phyloP scores from a whole-genome alignment of 2,113 vertebrate species.

The Carassius auratus region DNA sequence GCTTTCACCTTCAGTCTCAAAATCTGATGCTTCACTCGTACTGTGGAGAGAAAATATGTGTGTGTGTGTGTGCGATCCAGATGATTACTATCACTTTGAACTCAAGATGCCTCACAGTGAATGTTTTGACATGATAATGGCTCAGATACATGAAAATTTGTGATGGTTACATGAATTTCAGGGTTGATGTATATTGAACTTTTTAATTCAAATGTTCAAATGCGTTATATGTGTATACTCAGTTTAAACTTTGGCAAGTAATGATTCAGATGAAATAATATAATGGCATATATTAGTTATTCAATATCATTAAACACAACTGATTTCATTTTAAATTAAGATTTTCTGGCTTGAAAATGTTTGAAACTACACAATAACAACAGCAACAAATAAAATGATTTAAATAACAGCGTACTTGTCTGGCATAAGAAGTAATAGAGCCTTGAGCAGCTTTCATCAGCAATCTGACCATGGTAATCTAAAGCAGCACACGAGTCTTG shows the following conservation, averaged over 20 bases:
- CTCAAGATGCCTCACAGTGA: neutral
- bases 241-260: no score
- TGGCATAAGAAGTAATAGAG: conserved; percentile 34
- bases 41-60: no score
- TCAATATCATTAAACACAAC: no score
- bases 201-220: neutral
- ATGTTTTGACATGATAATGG: neutral
- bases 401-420: conserved; percentile 5
- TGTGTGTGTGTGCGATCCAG: neutral
- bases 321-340: neutral
- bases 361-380: neutral
- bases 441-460: neutral
- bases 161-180: neutral
- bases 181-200: neutral
- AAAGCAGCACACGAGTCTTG: neutral
- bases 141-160: neutral
- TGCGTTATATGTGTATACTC: no score
- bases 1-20: neutral
- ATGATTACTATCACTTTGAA: neutral
- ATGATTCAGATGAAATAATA: no score
- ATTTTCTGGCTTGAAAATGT: neutral
- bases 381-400: neutral
- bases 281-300: no score
- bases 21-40: no score
- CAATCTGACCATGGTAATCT: neutral